phyloP scores from a whole-genome alignment of 2,888 invertebrate species.

The Scaptodrosophila latifasciaeformis region DNA sequence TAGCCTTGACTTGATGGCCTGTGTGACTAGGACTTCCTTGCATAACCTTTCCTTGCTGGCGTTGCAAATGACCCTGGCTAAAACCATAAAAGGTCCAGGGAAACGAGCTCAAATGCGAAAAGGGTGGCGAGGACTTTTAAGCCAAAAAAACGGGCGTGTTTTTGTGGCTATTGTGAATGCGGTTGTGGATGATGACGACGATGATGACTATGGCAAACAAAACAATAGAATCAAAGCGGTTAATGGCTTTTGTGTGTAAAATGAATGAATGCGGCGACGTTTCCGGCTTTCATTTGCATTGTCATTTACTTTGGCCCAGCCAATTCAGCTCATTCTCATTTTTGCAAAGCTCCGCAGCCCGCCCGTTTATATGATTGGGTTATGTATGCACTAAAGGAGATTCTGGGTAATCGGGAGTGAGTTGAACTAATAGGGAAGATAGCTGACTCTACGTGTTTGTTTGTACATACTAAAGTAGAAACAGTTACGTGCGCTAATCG shows the following conservation, averaged over 20 bases:
- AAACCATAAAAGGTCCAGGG: neutral
- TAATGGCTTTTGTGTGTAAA: conserved; percentile 67
- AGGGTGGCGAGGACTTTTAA: too few species aligned
- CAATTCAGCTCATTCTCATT: neutral
- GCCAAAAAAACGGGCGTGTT: too few species aligned
- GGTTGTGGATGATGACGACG: conserved; percentile 24
- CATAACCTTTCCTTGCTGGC: too few species aligned
- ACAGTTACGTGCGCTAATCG: conserved; percentile 53
- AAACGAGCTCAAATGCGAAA: neutral
- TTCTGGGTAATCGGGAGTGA: neutral
- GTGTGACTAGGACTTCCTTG: too few species aligned
- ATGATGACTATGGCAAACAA: conserved; percentile 56
- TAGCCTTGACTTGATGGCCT: too few species aligned
- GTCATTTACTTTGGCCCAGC: conserved; percentile 48
- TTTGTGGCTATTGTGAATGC: too few species aligned
- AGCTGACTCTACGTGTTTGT: conserved; percentile 25
- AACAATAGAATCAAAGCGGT: conserved; percentile 64
- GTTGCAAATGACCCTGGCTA: neutral
- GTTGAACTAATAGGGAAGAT: conserved; percentile 1
- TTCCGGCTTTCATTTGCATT: conserved; percentile 66
- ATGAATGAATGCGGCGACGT: conserved; percentile 58
- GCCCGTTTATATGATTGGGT: conserved; percentile 31
- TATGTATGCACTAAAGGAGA: conserved; percentile 7
- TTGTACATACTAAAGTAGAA: conserved; percentile 33
- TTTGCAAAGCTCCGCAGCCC: neutral